Conservation (phyloP, 2,113 vertebrate genomes). For the Rhea americana region DNA sequence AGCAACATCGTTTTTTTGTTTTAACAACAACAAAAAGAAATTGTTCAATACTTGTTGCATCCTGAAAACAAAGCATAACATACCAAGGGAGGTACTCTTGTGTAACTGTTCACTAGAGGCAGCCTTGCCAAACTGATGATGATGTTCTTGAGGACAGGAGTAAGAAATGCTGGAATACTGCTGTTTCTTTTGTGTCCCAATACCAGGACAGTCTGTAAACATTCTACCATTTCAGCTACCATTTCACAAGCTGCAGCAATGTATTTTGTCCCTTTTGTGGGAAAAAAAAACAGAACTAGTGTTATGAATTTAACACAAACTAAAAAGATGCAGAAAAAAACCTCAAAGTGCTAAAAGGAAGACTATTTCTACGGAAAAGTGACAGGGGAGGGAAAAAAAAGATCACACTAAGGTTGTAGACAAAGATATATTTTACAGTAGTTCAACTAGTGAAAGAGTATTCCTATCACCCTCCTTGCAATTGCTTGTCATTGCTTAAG, state of each 20-base stretch:
- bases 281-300: background rate
- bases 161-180: constrained; percentile 88
- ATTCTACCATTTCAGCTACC: constrained; percentile 92
- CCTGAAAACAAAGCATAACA: constrained; percentile 27
- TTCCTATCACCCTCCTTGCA: background rate
- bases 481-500: background rate
- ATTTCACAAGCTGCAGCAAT: constrained; percentile 85
- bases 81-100: constrained; percentile 92
- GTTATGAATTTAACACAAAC: background rate
- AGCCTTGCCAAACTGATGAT: constrained; percentile 92
- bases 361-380: background rate
- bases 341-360: background rate
- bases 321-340: background rate
- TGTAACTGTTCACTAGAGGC: constrained; percentile 95
- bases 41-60: background rate
- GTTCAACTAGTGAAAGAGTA: background rate
- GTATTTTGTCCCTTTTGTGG: constrained; percentile 71
- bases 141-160: constrained; percentile 87
- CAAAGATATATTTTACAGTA: background rate
- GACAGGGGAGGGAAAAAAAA: background rate
- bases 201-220: constrained; percentile 84
- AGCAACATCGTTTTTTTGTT: background rate
- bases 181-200: constrained; percentile 86
- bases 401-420: background rate
- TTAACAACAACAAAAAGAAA: background rate